Evolutionary conservation across 2,113 vertebrate species (phyloP).

Genomic region (Turnix velox): DNA sequence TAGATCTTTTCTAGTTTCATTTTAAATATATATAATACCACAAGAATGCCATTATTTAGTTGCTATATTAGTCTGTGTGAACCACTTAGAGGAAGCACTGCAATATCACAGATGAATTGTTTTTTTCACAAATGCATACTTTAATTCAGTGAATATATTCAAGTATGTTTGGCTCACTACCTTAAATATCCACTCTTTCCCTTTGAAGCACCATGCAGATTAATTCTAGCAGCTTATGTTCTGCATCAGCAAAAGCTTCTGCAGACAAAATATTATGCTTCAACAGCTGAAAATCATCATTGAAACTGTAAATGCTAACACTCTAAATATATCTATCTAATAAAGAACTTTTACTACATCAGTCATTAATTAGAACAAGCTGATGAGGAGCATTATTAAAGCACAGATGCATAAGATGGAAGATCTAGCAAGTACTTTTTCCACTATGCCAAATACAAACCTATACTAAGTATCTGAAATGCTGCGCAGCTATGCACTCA

Average conservation of each 20-base stretch:
- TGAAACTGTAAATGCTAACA: background rate
- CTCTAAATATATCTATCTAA: background rate
- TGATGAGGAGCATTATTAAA: background rate
- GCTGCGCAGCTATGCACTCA: background rate
- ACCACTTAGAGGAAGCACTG: background rate
- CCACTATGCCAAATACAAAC: background rate
- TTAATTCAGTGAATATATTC: background rate
- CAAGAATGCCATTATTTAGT: background rate
- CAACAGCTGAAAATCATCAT: background rate
- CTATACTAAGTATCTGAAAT: background rate
- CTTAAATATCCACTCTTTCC: background rate
- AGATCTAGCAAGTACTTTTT: background rate
- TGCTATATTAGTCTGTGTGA: background rate
- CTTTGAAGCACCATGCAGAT: background rate
- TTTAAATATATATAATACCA: background rate
- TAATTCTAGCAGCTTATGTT: conserved; percentile 5
- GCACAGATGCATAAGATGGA: background rate
- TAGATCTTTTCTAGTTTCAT: background rate
- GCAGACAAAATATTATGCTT: background rate
- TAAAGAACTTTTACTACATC: background rate
- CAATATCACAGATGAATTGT: background rate
- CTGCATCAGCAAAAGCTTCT: background rate
- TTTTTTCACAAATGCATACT: background rate
- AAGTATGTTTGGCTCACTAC: background rate
- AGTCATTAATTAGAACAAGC: background rate